These are phyloP conservation scores for Iguana delicatissima DNA, from an alignment of 2,797 vertebrate species.

Conservation along the genomic window DNA sequence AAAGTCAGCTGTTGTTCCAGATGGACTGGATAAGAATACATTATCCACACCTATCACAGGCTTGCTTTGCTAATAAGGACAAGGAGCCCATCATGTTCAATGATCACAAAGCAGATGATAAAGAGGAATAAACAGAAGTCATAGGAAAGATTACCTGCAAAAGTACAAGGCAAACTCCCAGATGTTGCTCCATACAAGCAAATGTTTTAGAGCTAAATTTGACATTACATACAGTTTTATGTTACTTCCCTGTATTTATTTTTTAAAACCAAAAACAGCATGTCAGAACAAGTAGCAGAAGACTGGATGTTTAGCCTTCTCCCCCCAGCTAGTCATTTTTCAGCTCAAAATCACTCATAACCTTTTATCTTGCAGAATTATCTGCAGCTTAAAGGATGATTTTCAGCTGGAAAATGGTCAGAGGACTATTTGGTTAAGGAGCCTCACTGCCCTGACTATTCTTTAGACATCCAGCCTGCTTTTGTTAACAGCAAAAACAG, in stretches of 20 bases:
- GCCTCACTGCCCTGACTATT: neutral
- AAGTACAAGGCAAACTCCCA: neutral
- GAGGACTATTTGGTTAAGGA: neutral
- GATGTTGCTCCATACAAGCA: neutral
- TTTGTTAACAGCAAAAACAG: no score
- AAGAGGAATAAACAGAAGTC: neutral
- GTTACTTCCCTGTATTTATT: neutral
- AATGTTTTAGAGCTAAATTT: neutral
- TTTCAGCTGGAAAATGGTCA: neutral
- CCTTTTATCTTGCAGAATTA: neutral
- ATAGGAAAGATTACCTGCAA: conserved; percentile 1
- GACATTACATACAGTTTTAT: neutral
- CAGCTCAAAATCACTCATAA: neutral
- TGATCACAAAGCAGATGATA: neutral
- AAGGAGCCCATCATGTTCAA: neutral
- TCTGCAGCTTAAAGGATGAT: neutral
- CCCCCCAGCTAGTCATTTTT: neutral
- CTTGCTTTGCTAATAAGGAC: neutral
- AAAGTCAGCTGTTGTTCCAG: conserved; percentile 15
- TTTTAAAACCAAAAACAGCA: neutral
- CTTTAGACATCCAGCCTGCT: no score
- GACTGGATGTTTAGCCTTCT: neutral
- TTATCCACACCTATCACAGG: neutral
- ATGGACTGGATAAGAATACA: neutral
- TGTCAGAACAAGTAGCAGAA: no score